phyloP scores from a whole-genome alignment of 2,888 invertebrate genomes.

The Leptopilina myrica region DNA sequence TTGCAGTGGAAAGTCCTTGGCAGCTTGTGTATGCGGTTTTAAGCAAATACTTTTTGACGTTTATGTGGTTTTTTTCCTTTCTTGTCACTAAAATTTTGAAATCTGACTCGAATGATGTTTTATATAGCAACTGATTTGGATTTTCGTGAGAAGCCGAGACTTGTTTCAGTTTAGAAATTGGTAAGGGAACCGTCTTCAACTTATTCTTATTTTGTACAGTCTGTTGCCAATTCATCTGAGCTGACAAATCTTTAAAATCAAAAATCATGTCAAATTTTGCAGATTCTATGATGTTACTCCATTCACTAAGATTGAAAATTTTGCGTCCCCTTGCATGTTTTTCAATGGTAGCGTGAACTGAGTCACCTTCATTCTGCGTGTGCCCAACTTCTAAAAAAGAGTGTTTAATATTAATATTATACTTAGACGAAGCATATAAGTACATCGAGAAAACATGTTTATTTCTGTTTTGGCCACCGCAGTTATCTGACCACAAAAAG shows the following conservation, averaged over 20 bases:
- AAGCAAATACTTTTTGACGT: slow-evolving; percentile 25
- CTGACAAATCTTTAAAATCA: slow-evolving; percentile 39
- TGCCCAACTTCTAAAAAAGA: slow-evolving; percentile 48
- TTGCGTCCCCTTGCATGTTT: no score
- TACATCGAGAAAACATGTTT: slow-evolving; percentile 56
- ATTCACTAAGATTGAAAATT: slow-evolving; percentile 4
- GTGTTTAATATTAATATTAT: slow-evolving; percentile 56
- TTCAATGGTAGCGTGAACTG: slow-evolving; percentile 30
- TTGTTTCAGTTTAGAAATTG: slow-evolving; percentile 32
- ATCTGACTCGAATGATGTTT: slow-evolving; percentile 32
- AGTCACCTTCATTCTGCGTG: no score
- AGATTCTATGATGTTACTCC: slow-evolving; percentile 36
- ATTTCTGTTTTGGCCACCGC: neutral
- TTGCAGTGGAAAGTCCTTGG: slow-evolving; percentile 32
- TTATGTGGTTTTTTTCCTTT: slow-evolving; percentile 31
- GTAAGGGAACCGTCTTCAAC: neutral
- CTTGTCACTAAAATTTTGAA: slow-evolving; percentile 22
- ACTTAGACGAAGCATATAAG: slow-evolving; percentile 52
- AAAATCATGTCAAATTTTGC: slow-evolving; percentile 46
- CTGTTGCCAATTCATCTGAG: slow-evolving; percentile 42
- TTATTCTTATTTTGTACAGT: slow-evolving; percentile 12
- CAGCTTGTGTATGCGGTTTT: neutral
- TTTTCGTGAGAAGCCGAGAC: slow-evolving; percentile 8
- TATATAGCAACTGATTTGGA: slow-evolving; percentile 19
- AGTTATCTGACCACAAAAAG: neutral